A percentile compares a stretch with the other conserved stretches of the same genome.
These are phyloP conservation scores for Mnemiopsis leidyi DNA, from an alignment of 37 sponge, comb jelly and placozoan genomes.

Conservation along the genomic window DNA sequence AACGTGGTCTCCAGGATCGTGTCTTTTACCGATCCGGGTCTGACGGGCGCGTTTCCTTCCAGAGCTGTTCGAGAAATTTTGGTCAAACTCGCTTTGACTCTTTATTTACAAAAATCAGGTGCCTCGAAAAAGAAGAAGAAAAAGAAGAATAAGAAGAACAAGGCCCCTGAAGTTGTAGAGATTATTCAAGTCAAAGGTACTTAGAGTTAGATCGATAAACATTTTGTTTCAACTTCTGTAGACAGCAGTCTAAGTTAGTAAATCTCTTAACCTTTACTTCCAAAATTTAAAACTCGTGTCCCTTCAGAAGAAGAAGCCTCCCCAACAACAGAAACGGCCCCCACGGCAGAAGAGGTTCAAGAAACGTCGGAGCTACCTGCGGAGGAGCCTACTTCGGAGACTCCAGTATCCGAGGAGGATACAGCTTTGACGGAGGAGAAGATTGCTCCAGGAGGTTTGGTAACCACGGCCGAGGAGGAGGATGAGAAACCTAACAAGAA, in stretches of 20 bases:
- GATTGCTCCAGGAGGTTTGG: background rate
- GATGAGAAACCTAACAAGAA: background rate
- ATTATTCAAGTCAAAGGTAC: slow-evolving; percentile 14
- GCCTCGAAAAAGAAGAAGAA: background rate
- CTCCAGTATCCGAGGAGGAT: background rate
- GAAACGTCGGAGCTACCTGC: background rate
- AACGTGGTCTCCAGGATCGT: no score
- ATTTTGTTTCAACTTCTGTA: no score
- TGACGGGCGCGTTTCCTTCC: background rate
- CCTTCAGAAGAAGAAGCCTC: slow-evolving; percentile 4
- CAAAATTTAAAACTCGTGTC: no score
- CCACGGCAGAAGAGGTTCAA: background rate
- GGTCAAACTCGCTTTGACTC: no score
- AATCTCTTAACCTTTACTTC: no score
- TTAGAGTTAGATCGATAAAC: no score
- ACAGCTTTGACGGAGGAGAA: background rate
- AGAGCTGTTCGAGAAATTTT: background rate
- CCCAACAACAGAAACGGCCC: background rate
- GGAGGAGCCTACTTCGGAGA: background rate
- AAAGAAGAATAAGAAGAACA: background rate
- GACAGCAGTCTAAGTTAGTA: no score
- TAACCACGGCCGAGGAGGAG: background rate
- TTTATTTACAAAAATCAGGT: background rate
- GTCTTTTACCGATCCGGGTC: no score
- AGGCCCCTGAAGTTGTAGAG: background rate